These are phyloP conservation scores for Coturnix japonica DNA, from an alignment of 2,113 vertebrate species.

Conservation along the genomic window DNA sequence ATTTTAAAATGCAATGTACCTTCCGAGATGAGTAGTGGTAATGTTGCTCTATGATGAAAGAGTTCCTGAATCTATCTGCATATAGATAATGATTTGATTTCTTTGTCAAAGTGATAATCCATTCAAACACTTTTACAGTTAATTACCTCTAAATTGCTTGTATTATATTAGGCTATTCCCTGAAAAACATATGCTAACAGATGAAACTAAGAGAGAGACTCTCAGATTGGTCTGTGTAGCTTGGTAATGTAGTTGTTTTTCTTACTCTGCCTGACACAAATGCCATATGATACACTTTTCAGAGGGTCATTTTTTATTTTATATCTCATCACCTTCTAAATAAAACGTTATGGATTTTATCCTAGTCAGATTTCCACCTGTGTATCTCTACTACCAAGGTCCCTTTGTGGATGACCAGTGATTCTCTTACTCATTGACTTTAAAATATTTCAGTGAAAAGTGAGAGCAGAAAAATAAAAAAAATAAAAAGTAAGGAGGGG, in stretches of 20 bases:
- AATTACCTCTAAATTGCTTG: slow-evolving; percentile 25
- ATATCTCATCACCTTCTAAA: not conserved
- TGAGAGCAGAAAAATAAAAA: not conserved
- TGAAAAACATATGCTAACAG: slow-evolving; percentile 29
- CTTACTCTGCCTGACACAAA: slow-evolving; percentile 21
- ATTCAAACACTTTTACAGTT: slow-evolving; percentile 28
- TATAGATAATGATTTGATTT: not conserved
- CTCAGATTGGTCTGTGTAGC: slow-evolving; percentile 3
- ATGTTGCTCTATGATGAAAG: not conserved
- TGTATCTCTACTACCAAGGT: not conserved
- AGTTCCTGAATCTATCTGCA: not conserved
- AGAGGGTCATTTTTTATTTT: not conserved
- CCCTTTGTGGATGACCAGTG: not conserved
- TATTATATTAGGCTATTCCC: slow-evolving; percentile 20
- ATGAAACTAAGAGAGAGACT: not conserved
- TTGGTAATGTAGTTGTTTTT: slow-evolving; percentile 22
- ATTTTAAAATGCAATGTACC: not conserved
- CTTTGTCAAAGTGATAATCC: slow-evolving; percentile 26
- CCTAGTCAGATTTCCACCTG: not conserved
- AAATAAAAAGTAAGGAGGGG: not conserved
- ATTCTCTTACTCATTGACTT: not conserved
- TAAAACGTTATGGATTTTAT: not conserved
- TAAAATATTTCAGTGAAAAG: slow-evolving; percentile 1
- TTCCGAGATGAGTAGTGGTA: not conserved
- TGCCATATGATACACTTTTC: not conserved